A percentile compares a stretch with the other conserved stretches of the same genome.
Evolutionary conservation across 2,797 vertebrate genomes (phyloP).

Genomic region (Acrossocheilus wenchowensis): DNA sequence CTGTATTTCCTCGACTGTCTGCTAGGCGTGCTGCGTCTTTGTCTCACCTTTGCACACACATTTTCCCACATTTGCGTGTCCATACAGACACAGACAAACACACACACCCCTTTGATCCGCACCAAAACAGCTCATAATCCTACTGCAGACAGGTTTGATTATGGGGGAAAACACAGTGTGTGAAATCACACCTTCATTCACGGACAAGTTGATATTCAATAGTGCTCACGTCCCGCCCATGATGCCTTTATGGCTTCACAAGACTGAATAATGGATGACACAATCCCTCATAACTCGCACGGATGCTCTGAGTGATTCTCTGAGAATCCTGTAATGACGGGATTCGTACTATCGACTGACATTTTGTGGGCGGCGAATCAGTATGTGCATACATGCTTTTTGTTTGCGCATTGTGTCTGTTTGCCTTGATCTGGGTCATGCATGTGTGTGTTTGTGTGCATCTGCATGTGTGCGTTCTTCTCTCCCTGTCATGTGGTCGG

Average conservation of each 20-base stretch:
- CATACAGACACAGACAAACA: constrained; percentile 34
- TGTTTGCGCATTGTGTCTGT: constrained; percentile 27
- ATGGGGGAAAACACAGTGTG: constrained; percentile 35
- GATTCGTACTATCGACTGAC: constrained; percentile 24
- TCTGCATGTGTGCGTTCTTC: constrained; percentile 31
- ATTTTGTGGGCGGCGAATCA: constrained; percentile 37
- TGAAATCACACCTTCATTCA: constrained; percentile 56
- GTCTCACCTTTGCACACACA: constrained; percentile 29
- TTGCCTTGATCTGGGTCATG: constrained; percentile 36
- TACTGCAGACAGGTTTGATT: constrained; percentile 46
- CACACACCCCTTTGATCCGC: constrained; percentile 39
- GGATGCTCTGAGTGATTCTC: constrained; percentile 14
- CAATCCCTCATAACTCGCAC: constrained; percentile 6
- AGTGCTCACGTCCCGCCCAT: constrained; percentile 15
- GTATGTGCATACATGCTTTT: constrained; percentile 24
- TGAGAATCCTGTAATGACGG: constrained; percentile 30
- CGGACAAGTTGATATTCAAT: constrained; percentile 45
- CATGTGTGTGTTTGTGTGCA: constrained; percentile 21
- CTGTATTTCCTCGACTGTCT: constrained; percentile 17
- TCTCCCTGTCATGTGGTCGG: constrained; percentile 53
- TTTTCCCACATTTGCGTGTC: constrained; percentile 28
- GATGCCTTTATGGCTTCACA: constrained; percentile 20
- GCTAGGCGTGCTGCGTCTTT: constrained; percentile 35
- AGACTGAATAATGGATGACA: constrained; percentile 35
- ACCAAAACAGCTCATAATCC: constrained; percentile 41